Base-by-base conservation (phyloP, 2,113 vertebrate species). In the Ranitomeya variabilis region DNA sequence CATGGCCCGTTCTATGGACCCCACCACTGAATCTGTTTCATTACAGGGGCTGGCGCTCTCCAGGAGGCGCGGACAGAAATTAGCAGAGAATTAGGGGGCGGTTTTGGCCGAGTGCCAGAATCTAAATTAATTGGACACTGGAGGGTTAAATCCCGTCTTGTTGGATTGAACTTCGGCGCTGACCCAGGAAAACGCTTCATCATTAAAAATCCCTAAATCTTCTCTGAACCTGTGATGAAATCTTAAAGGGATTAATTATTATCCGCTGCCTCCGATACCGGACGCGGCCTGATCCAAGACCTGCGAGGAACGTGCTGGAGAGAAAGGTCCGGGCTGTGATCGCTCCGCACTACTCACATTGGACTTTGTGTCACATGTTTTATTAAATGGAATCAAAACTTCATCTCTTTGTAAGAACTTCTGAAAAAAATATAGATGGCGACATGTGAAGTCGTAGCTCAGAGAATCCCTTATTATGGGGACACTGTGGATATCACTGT, bases 51-150 rank as follows among this genome's bases (percentile, higher is more conserved):
- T 93, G 87, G 94, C 89, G 92, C 95, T 97, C 97, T 97, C 96
- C 94, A 94, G 96, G 95, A 96, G 96, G 95, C 95, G 93, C 93
- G 94, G 96, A 96, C 95, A 97, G 96, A 97, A 97, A 97, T 97
- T 97, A 97, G 96, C 96, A 95, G 94, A 95, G 96, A 97, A 97
- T 97, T 97, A 97, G 93, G 94, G 95, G 94, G 95, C 96, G 95
- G 92, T 95, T 96, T 95, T 98, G 97, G 97, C 96, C 92, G 93
- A 90, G 91, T 93, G 97, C 97, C 97, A 98, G 91, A 93, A 93
- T 90, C 93, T 93, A 95, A 97, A 97, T 97, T 97, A 98, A 97
- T 97, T 96, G 97, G 96, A 95, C 96, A 96, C 97, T 95, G 95
- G 94, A 96, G 96, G 96, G 95, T 96, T 97, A 96, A 97, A 96